A percentile compares a stretch with the other conserved stretches of the same genome.
Evolutionary conservation across 1,140 invertebrate genomes (phyloP).

Genomic region (Cardiocondyla obscurior): DNA sequence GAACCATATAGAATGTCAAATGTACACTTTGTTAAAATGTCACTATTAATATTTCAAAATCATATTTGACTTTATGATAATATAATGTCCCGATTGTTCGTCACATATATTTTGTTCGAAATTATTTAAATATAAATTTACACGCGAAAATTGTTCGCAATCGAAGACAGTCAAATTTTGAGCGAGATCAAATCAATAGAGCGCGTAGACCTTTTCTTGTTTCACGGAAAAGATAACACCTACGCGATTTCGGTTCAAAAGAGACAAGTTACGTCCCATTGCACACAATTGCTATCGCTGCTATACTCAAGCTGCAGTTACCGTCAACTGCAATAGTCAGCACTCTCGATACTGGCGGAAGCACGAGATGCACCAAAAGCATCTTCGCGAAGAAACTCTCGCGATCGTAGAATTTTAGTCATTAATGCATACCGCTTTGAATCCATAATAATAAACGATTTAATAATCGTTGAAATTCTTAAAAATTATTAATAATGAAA

Average conservation of each 20-base stretch:
- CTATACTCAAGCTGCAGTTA: conserved; percentile 47
- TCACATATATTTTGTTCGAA: not conserved
- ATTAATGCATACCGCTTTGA: not conserved
- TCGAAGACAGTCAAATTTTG: not conserved
- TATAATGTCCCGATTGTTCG: not conserved
- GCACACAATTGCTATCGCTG: conserved; percentile 31
- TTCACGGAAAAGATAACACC: not conserved
- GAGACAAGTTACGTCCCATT: conserved; percentile 2
- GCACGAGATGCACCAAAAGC: conserved; percentile 3
- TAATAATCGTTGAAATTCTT: not conserved
- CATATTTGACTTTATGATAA: not conserved
- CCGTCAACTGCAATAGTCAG: conserved; percentile 48
- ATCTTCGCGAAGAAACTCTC: conserved; percentile 5
- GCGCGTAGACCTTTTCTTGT: not conserved
- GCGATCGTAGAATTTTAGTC: not conserved
- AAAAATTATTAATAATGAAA: not conserved
- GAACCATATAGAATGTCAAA: not conserved
- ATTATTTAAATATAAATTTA: not conserved
- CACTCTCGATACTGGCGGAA: conserved; percentile 21
- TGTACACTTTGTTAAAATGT: not conserved
- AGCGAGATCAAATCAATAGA: not conserved
- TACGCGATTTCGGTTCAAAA: not conserved
- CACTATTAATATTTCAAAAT: not conserved
- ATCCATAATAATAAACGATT: not conserved
- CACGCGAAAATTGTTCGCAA: not conserved